phyloP scores from a whole-genome alignment of 2,888 invertebrate species.

The Aproaerema taeniolella region DNA sequence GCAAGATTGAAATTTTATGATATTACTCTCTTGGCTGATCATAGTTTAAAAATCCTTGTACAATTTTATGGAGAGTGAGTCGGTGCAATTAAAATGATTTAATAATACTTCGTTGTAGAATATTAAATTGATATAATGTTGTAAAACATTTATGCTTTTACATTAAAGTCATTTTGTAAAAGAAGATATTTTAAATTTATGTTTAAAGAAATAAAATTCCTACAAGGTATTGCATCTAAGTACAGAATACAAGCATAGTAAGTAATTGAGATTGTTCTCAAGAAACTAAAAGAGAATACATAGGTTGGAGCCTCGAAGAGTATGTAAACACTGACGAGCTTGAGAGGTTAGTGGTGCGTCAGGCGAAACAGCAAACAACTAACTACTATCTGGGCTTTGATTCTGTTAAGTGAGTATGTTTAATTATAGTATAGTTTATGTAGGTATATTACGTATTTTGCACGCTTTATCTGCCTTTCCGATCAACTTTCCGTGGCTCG shows the following conservation, averaged over 20 bases:
- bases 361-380: conserved; percentile 52
- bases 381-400: conserved; percentile 42
- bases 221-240: background rate
- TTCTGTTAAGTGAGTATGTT: conserved; percentile 8
- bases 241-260: too few relatives aligned
- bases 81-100: conserved; percentile 16
- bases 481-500: too few relatives aligned
- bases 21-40: conserved; percentile 11
- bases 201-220: background rate
- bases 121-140: conserved; percentile 6
- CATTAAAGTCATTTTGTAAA: background rate
- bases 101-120: conserved; percentile 9
- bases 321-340: conserved; percentile 46
- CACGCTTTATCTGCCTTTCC: too few relatives aligned
- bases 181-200: background rate
- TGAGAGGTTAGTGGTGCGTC: conserved; percentile 21
- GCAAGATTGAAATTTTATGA: conserved; percentile 29
- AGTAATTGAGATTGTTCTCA: conserved; percentile 45
- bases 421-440: too few relatives aligned
- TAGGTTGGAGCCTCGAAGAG: conserved; percentile 28
- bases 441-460: too few relatives aligned
- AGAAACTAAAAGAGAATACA: conserved; percentile 47
- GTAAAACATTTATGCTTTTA: conserved; percentile 6
- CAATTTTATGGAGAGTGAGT: conserved; percentile 11
- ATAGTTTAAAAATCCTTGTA: conserved; percentile 15